Evolutionary conservation across 2,113 vertebrate species (phyloP), one percentile per base, ranked within the genome.

Genomic region (Silurus asotus): DNA sequence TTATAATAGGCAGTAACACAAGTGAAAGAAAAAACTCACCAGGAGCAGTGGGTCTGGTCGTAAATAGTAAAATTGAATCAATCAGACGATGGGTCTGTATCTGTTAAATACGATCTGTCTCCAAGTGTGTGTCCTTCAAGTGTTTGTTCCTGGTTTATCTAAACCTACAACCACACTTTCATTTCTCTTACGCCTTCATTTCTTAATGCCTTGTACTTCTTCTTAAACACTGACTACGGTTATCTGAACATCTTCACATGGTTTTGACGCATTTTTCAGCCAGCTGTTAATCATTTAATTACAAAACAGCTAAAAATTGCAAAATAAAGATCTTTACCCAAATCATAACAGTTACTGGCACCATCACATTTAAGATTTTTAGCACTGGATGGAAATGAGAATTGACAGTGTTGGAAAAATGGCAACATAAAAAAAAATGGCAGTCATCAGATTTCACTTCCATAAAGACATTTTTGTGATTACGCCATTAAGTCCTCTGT

Each of bases 21-120:
- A 62, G 0, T 5, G 15, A 56, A 78, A 79, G 45, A 23, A 59
- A 23, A 59, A 48, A 85, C 75, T 85, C 53, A 79, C 84, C 74
- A 1, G 51, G 19, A 19, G n/a, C 62, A 56, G 23, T 37, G 3
- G 56, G 67, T 59, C 55, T n/a, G 67, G 13, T 28, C 2, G 0
- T 17, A 9, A 61, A 49, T 49, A 17, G 37, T 15, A 49, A 75
- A 20, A 51, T 51, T 20, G 20, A 0, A 75, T 75, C 8, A 72
- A 72, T 45, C 6, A 4, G 25, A 69, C 5, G 28, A 67, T 13
- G 20, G 4, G 10, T 75, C 72, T 11, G 20, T 5, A 5, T 23
- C 17, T 11, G 45, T 51, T 23, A 11, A 74, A 51, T 1, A 23
- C 17, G 25, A 37, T 14, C 13, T 5, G n/a, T 2, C 11, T 48